Conservation (phyloP, 1,140 invertebrate species). For the Diachasma alloeum region DNA sequence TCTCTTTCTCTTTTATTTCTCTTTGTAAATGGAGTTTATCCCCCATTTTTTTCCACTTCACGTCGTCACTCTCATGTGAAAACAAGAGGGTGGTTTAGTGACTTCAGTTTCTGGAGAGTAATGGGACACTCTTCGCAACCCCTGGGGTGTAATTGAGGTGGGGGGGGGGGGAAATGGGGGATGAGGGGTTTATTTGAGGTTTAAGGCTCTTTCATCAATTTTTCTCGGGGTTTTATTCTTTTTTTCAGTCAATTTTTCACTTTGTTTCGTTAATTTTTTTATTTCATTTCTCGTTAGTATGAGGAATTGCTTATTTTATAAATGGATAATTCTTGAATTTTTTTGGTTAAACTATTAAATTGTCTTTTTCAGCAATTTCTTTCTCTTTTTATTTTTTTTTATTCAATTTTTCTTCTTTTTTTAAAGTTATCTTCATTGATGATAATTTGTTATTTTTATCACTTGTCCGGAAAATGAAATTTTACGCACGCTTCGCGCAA, state of each 20-base stretch:
- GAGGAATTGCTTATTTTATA: no score
- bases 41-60: background rate
- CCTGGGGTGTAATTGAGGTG: background rate
- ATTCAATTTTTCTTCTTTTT: no score
- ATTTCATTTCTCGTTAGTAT: no score
- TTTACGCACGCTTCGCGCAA: no score
- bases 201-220: background rate
- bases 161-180: background rate
- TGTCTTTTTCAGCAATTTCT: no score
- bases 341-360: no score
- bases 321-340: no score
- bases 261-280: no score
- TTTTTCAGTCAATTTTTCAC: no score
- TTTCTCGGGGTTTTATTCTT: background rate
- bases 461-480: no score
- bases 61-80: background rate
- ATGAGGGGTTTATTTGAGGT: background rate
- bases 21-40: background rate
- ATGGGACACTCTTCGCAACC: background rate
- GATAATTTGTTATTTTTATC: no score
- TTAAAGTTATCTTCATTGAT: no score
- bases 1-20: background rate
- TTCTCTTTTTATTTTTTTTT: background rate
- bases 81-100: constrained; percentile 3
- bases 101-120: background rate